Base-by-base conservation (phyloP, 2,888 invertebrate genomes). In the Tachina lurida region DNA sequence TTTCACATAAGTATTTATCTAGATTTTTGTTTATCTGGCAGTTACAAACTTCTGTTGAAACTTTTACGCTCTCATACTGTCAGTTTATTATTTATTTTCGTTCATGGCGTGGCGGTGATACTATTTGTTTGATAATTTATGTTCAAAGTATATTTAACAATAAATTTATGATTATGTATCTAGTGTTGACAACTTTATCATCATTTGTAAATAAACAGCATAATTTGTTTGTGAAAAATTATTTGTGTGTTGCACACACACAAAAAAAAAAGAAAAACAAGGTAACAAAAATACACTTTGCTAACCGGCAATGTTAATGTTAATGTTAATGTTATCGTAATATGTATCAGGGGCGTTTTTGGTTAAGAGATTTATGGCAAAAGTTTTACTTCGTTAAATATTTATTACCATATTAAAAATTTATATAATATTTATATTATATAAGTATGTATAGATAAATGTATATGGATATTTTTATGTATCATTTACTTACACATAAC, bases 401-500 rank as follows among this genome's bases (percentile, higher is more conserved):
- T 73, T 78, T 78, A 22, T 41, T 3, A 58, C 49, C 9, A 43
- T 19, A 70, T 17, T 10, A 43, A 62, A 43, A 62, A 43, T 0
- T 15, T 63, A 62, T 71, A n/a, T 22, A 17, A 17, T 17, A 52
- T 17, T 31, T 54, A 60, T 75, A 49, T 60, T n/a, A 31, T 4
- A 4, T 31, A 31, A 4, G 31, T 52, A n/a, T 19, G 10, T 45
- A 49, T 31, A 31, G 13, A 58, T 58, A 7, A 3, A 31, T 31
- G 10, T 71, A 31, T 70, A 7, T 31, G 31, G 10, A n/a, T 39
- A 45, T 45, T 19, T 81, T 54, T 60, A 49, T 47, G 56, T 19
- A 62, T 43, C 3, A 63, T 76, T 82, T 93, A 96, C 97, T 97
- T 94, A 98, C 97, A 98, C 90, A 97, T 96, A 89, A 98, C 96